A percentile compares a stretch with the other conserved stretches of the same genome.
Conservation (phyloP, 2,797 vertebrate genomes). For the Sebastes hubbsi region DNA sequence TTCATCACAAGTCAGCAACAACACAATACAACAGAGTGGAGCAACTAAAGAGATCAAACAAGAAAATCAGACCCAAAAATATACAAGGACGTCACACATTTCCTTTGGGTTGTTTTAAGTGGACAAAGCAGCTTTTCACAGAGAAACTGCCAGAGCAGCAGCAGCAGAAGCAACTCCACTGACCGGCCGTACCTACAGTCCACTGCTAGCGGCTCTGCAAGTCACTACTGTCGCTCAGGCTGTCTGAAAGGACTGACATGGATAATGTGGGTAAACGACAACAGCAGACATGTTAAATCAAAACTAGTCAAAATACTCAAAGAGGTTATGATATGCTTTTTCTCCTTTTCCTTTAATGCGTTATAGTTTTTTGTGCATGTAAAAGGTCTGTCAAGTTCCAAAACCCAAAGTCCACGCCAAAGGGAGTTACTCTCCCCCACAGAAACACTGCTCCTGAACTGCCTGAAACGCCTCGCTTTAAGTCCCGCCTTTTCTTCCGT, state of each 20-base stretch:
- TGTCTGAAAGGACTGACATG: not conserved
- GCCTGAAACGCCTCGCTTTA: no score
- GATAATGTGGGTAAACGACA: not conserved
- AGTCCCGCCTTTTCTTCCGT: no score
- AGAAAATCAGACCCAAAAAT: not conserved
- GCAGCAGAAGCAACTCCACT: not conserved
- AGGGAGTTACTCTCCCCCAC: no score
- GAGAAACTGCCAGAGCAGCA: slow-evolving; percentile 15
- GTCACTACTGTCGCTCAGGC: not conserved
- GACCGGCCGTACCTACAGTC: slow-evolving; percentile 9
- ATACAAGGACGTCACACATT: slow-evolving; percentile 34
- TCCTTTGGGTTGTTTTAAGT: slow-evolving; percentile 8
- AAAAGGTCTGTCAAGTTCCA: no score
- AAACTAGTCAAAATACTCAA: not conserved
- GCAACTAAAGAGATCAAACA: slow-evolving; percentile 4
- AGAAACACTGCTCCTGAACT: no score
- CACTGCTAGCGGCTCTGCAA: slow-evolving; percentile 6
- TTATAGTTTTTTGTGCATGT: no score
- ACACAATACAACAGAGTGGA: not conserved
- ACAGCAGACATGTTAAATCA: not conserved
- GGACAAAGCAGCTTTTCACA: slow-evolving; percentile 61
- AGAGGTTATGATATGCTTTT: no score
- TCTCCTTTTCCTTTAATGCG: no score
- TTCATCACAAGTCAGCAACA: not conserved
- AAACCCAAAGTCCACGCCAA: no score